Evolutionary conservation across 1,140 invertebrate species (phyloP), one percentile per base, ranked within the genome.

Genomic region (Panagrolaimus sp.): DNA sequence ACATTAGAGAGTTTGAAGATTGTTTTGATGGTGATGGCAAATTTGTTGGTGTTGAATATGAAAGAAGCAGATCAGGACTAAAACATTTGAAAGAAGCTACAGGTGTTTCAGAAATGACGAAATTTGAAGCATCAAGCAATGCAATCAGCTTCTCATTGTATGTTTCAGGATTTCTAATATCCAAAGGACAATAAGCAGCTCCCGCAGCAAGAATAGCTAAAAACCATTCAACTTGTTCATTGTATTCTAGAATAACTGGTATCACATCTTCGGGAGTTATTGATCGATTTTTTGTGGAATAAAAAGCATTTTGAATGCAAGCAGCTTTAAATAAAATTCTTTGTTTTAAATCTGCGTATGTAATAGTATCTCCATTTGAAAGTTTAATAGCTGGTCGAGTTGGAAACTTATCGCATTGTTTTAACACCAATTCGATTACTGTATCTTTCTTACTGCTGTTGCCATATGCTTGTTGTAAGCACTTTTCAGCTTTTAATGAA

Each of bases 131-230:
- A n/a, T 27, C 25, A 67, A 73, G 61, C 20, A 75, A 38, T 25
- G 76, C 1, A 27, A 53, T 16, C 2, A 74, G 25, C 9, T 11
- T 38, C 31, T 47, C 5, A 61, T 67, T 66, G 14, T 69, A 25
- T 4, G 16, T 46, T 20, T 64, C 27, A 3, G 74, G 70, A 57
- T 72, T 57, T 11, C 13, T 53, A 3, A 70, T 51, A 63, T 77
- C 70, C 14, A 76, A 16, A 16, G 74, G 74, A 38, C 67, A 65
- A 61, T 65, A 78, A 38, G 72, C 45, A 8, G 63, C 31, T 8
- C 76, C 76, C 5, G 61, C 14, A 9, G 47, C 43, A 3, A 72
- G 42, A 57, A 73, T 66, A 20, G 67, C 68, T 8, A 79, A 48
- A 8, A 76, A 65, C 31, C 69, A 63, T 48, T 63, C 48, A 38